Base-by-base conservation (phyloP, 2,113 vertebrate genomes). In the Sebastes fasciatus region DNA sequence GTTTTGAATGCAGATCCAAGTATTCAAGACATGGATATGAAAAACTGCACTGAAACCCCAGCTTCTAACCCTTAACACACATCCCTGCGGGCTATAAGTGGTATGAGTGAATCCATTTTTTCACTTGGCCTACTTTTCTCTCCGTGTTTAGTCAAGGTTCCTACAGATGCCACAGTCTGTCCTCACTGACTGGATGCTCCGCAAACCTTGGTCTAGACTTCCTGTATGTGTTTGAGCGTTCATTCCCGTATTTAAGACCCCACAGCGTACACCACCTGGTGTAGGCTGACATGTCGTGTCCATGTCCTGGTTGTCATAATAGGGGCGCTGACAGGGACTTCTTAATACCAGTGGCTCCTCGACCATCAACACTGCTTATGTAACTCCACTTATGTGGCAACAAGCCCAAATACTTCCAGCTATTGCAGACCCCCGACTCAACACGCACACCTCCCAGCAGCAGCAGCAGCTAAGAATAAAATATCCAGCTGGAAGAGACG, bases 391-490 rank as follows among this genome's bases (percentile, higher is more conserved):
- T 82, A 80, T 79, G 80, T 90, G 88, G 88, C 90, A 81, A 67
- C 6, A 14, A 77, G 89, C 88, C 90, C 84, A 79, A 84, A 54
- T 87, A 84, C 89, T 91, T 91, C 82, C 90, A 46, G 58, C 55
- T 70, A 26, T 26, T 64, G 70, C 49, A 70, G 82, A 88, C 84
- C 89, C 74, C 83, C 73, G 11, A 67, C 61, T 63, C 67, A 45
- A 77, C 68, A 63, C 77, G 48, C 77, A 63, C 78, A 80, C 86
- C 74, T 83, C 71, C 42, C 14, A 46, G 11, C 42, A 73, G 81
- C 92, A 73, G 81, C 92, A 54, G 14, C 46, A 75, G 82, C 92
- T 92, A 91, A 91, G 73, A 93, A 93, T 94, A 93, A 93, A 88
- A 80, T 62, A 65, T 89, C 54, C 65, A 79, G 58, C 73, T 79